Conservation (phyloP, 1,140 invertebrate species). For the Mycetomoellerius zeteki region DNA sequence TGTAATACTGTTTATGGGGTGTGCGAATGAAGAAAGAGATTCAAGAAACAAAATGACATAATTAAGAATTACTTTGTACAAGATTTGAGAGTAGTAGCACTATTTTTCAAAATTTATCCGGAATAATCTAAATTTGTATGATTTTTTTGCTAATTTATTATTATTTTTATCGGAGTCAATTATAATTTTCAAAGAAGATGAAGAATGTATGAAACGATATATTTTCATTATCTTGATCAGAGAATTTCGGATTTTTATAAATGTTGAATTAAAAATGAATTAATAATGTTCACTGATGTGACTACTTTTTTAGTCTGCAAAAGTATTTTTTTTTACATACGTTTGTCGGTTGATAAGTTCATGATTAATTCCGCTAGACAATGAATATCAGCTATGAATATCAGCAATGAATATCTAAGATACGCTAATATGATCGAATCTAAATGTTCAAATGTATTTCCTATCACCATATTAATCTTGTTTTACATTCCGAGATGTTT, state of each 20-base stretch:
- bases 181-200: background rate
- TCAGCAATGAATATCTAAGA: background rate
- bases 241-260: background rate
- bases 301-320: background rate
- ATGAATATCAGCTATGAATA: background rate
- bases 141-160: background rate
- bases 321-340: background rate
- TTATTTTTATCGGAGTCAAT: background rate
- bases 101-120: background rate
- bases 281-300: background rate
- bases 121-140: background rate
- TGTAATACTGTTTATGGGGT: background rate
- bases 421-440: background rate
- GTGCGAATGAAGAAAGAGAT: too few relatives aligned
- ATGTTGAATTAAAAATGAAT: background rate
- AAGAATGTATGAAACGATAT: background rate
- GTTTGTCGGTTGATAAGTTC: background rate
- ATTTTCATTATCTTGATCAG: background rate
- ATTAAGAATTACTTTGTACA: background rate
- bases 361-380: background rate
- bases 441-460: conserved; percentile 13
- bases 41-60: background rate
- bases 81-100: background rate
- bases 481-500: conserved; percentile 8
- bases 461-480: background rate